These are phyloP conservation scores for Malacosoma neustria DNA, from an alignment of 2,888 invertebrate species.

Conservation along the genomic window DNA sequence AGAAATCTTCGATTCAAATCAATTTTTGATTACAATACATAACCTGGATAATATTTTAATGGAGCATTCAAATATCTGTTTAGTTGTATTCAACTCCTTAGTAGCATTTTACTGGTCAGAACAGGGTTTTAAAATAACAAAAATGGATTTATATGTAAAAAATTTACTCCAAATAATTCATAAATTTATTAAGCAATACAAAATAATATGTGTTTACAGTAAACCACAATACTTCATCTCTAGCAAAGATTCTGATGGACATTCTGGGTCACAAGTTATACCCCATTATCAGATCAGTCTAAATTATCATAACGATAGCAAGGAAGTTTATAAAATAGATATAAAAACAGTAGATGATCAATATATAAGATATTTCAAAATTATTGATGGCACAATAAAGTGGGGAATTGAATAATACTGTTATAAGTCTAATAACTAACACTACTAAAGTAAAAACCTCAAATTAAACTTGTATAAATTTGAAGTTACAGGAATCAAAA, in stretches of 20 bases:
- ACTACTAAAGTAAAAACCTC: no score
- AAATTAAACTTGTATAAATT: no score
- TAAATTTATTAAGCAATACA: slow-evolving; percentile 60
- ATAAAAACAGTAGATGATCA: slow-evolving; percentile 15
- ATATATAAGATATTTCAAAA: slow-evolving; percentile 13
- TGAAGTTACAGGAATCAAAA: no score
- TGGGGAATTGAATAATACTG: slow-evolving; percentile 9
- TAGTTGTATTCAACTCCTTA: slow-evolving; percentile 56
- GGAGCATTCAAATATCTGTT: slow-evolving; percentile 42
- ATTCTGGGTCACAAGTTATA: not conserved
- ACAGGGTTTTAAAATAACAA: slow-evolving; percentile 51
- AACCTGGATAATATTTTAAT: slow-evolving; percentile 53
- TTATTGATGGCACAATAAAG: slow-evolving; percentile 15
- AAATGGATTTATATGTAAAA: slow-evolving; percentile 67
- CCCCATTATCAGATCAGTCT: not conserved
- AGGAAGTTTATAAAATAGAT: slow-evolving; percentile 13
- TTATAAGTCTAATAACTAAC: no score
- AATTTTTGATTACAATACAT: slow-evolving; percentile 52
- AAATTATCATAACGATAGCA: slow-evolving; percentile 4
- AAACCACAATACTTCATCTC: slow-evolving; percentile 67
- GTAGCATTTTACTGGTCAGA: slow-evolving; percentile 73
- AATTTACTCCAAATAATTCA: slow-evolving; percentile 50
- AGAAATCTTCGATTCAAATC: slow-evolving; percentile 51
- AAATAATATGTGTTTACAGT: slow-evolving; percentile 66
- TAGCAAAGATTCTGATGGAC: slow-evolving; percentile 21